phyloP scores from a whole-genome alignment of 92 coral and sea anemone species.

The Palythoa heliodiscus region DNA sequence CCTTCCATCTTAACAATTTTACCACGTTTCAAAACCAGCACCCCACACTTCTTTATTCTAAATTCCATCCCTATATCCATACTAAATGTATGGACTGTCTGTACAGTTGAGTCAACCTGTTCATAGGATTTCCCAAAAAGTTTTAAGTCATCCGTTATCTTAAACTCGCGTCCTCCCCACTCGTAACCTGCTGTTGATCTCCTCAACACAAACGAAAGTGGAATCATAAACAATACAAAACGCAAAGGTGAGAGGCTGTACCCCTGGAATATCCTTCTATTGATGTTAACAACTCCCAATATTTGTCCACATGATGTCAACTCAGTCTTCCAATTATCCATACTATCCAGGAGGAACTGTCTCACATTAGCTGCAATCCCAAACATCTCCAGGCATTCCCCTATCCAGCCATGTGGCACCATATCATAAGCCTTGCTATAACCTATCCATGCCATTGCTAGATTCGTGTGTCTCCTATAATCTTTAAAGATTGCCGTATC shows the following conservation, averaged over 20 bases:
- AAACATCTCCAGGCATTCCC: not conserved
- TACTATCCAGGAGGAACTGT: not conserved
- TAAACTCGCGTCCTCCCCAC: not conserved
- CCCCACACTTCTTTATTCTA: slow-evolving; percentile 35
- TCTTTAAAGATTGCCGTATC: slow-evolving; percentile 36
- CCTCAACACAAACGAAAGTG: slow-evolving; percentile 21
- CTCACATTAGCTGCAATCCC: not conserved
- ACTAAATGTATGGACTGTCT: not conserved
- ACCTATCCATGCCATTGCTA: slow-evolving; percentile 41
- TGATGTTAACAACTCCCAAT: slow-evolving; percentile 35
- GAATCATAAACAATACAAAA: slow-evolving; percentile 30
- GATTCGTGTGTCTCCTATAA: not conserved
- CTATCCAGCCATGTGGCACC: slow-evolving; percentile 32
- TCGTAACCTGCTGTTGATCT: slow-evolving; percentile 12
- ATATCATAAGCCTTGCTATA: slow-evolving; percentile 30
- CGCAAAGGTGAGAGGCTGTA: slow-evolving; percentile 49
- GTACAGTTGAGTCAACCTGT: slow-evolving; percentile 9
- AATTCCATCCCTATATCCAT: not conserved
- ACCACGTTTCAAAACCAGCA: slow-evolving; percentile 33
- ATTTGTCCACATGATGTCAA: not conserved
- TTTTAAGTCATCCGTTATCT: slow-evolving; percentile 45
- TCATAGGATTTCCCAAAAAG: slow-evolving; percentile 24
- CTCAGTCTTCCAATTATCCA: slow-evolving; percentile 23
- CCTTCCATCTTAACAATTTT: too few species aligned
- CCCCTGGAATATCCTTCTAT: slow-evolving; percentile 46